Conservation (phyloP, 2,888 invertebrate species). For the Drosophila falleni region DNA sequence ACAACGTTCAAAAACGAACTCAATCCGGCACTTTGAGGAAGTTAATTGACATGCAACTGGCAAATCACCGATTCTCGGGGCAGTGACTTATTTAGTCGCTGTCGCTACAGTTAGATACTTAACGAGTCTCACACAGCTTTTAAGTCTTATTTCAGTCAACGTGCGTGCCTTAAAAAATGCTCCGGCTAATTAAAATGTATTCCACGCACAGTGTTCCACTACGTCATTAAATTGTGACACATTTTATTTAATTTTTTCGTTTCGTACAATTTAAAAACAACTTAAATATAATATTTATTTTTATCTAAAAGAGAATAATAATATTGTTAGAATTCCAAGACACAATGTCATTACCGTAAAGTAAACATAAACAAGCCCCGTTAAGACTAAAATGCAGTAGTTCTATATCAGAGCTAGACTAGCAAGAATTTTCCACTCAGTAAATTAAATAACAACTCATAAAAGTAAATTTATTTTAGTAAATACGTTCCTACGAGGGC, state of each 20-base stretch:
- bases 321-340: not conserved
- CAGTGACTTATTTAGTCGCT: conserved; percentile 47
- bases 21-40: conserved; percentile 62
- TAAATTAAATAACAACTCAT: not conserved
- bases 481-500: no score
- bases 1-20: conserved; percentile 27
- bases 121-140: conserved; percentile 19
- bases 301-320: no score
- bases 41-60: conserved; percentile 67
- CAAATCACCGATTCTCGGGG: conserved; percentile 22
- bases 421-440: not conserved
- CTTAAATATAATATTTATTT: not conserved
- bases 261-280: not conserved
- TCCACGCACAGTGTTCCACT: conserved; percentile 25
- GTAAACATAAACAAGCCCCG: not conserved
- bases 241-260: not conserved
- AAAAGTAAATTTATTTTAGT: not conserved
- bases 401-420: not conserved
- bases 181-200: conserved; percentile 44
- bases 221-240: conserved; percentile 14
- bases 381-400: not conserved
- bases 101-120: conserved; percentile 47
- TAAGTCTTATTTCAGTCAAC: conserved; percentile 14
- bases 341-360: not conserved
- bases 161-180: conserved; percentile 57